Percentiles rank a stretch among this genome's conserved stretches.
Evolutionary conservation across 2,113 vertebrate species (phyloP).

Genomic region (Xiphophorus hellerii): DNA sequence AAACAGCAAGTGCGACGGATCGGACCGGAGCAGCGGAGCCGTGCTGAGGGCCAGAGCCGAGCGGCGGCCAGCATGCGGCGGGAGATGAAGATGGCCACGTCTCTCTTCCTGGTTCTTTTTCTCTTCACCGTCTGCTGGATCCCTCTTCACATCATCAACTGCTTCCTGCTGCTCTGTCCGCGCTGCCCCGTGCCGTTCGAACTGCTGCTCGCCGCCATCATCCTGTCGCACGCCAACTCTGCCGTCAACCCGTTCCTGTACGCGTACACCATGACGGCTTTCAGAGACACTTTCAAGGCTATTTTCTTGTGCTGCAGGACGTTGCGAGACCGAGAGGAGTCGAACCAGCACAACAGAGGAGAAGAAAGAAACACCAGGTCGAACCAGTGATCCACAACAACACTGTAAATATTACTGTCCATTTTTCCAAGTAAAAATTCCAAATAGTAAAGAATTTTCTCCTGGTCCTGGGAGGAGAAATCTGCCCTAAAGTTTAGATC

Average conservation of each 20-base stretch:
- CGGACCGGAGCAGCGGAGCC: constrained; percentile 44
- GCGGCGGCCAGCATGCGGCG: constrained; percentile 33
- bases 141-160: constrained; percentile 82
- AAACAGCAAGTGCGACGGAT: constrained; percentile 64
- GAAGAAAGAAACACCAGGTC: constrained; percentile 14
- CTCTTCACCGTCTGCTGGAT: constrained; percentile 81
- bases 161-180: constrained; percentile 78
- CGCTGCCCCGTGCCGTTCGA: constrained; percentile 70
- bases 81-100: constrained; percentile 75
- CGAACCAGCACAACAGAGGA: neutral
- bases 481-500: no score
- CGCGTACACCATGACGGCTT: constrained; percentile 81
- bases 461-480: no score
- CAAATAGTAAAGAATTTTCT: neutral
- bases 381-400: neutral
- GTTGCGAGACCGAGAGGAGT: constrained; percentile 18
- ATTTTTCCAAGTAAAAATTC: neutral
- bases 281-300: constrained; percentile 78
- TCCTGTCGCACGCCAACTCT: constrained; percentile 82
- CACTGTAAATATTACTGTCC: neutral
- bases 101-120: constrained; percentile 81
- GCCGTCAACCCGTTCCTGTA: constrained; percentile 82
- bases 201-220: constrained; percentile 75
- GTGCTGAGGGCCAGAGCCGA: constrained; percentile 31
- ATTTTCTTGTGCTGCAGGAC: constrained; percentile 73